phyloP scores from a whole-genome alignment of 2,113 vertebrate species.

The Montifringilla adamsi region DNA sequence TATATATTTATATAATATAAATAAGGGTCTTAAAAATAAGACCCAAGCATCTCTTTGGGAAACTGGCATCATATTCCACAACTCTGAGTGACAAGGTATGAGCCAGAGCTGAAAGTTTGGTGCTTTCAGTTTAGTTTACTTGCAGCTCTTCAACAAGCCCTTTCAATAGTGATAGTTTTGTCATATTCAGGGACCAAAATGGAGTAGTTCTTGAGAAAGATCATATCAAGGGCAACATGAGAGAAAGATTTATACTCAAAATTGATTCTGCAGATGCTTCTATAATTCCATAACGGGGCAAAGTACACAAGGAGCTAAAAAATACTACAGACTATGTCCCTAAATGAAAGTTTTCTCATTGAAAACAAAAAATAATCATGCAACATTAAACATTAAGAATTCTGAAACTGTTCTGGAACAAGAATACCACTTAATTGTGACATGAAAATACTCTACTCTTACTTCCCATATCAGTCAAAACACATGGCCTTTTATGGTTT shows the following conservation, averaged over 20 bases:
- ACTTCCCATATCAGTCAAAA: background rate
- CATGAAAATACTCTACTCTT: background rate
- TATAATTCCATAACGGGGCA: background rate
- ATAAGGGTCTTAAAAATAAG: too few species aligned
- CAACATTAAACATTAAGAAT: background rate
- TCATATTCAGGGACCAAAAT: background rate
- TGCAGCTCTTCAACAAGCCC: background rate
- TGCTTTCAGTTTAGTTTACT: background rate
- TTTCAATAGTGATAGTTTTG: background rate
- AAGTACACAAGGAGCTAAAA: background rate
- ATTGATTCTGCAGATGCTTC: background rate
- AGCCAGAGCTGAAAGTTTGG: background rate
- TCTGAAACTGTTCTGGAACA: background rate
- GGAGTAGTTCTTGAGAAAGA: background rate
- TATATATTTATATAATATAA: background rate
- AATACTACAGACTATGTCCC: background rate
- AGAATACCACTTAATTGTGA: background rate
- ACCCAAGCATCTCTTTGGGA: background rate
- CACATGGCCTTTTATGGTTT: background rate
- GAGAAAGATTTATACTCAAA: background rate
- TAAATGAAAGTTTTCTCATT: background rate
- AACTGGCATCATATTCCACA: background rate
- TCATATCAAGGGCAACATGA: background rate
- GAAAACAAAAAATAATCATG: background rate
- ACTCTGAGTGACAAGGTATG: background rate